Evolutionary conservation across 2,797 vertebrate species (phyloP).

Genomic region (Staurois parvus): DNA sequence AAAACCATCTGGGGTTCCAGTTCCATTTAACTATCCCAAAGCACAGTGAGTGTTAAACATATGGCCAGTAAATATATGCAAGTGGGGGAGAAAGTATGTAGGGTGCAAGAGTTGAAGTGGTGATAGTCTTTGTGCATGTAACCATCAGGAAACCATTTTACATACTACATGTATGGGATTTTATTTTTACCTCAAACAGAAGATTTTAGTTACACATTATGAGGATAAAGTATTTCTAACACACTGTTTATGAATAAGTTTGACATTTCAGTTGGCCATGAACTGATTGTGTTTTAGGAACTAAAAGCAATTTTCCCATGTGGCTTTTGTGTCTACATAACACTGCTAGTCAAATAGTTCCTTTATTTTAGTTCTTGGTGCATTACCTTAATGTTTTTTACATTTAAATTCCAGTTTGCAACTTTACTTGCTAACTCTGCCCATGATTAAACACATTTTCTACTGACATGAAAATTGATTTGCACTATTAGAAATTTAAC

Average conservation of each 20-base stretch:
- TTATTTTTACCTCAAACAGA: not conserved
- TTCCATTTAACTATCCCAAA: too few species aligned
- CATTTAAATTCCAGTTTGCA: conserved; percentile 2
- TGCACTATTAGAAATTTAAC: conserved; percentile 38
- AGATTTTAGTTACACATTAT: not conserved
- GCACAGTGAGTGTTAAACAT: too few species aligned
- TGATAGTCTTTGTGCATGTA: too few species aligned
- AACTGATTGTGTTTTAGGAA: not conserved
- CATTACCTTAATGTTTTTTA: conserved; percentile 10
- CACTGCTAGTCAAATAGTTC: not conserved
- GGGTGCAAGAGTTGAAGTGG: too few species aligned
- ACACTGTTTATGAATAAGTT: not conserved
- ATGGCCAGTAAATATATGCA: too few species aligned
- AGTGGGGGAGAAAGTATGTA: too few species aligned
- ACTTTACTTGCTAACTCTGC: not conserved
- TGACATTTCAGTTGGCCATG: not conserved
- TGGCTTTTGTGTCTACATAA: not conserved
- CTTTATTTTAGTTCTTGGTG: not conserved
- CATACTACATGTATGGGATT: not conserved
- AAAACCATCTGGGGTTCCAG: too few species aligned
- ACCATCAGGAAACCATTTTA: too few species aligned
- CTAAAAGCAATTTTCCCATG: not conserved
- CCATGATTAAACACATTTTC: conserved; percentile 39
- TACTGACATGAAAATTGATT: conserved; percentile 39
- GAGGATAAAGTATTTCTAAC: not conserved